These are phyloP conservation scores for Eumeta japonica DNA, from an alignment of 1,140 invertebrate species.

Conservation along the genomic window DNA sequence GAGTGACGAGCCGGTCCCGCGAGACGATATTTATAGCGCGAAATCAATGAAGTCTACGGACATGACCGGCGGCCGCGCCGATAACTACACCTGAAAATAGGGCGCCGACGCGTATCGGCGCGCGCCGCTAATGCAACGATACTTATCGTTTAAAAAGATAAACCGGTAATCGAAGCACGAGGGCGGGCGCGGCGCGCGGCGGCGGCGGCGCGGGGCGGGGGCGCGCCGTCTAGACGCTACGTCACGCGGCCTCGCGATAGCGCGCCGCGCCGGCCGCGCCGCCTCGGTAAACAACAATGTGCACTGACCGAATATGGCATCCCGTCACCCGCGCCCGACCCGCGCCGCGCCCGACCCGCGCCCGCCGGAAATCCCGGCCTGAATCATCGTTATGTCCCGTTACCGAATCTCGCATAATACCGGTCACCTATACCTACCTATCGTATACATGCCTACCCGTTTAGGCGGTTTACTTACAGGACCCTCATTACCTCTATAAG, in stretches of 20 bases:
- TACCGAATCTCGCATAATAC: conserved; percentile 9
- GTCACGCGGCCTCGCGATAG: conserved; percentile 54
- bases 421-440: too few species aligned
- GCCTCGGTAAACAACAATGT: conserved; percentile 54
- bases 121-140: conserved; percentile 40
- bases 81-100: too few species aligned
- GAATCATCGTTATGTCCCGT: conserved; percentile 27
- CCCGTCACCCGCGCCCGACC: conserved; percentile 6
- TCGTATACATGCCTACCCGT: too few species aligned
- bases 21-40: too few species aligned
- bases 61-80: too few species aligned
- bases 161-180: conserved; percentile 41
- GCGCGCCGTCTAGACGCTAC: conserved; percentile 51
- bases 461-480: too few species aligned
- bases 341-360: neutral
- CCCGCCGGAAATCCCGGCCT: conserved; percentile 1
- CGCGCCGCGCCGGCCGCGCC: too few species aligned
- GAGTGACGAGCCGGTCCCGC: too few species aligned
- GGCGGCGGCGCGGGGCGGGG: conserved; percentile 20
- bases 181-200: conserved; percentile 11
- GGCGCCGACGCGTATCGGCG: conserved; percentile 13
- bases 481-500: too few species aligned
- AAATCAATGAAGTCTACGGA: too few species aligned
- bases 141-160: conserved; percentile 51
- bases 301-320: conserved; percentile 55